Base-by-base conservation (phyloP, 2,888 invertebrate genomes). In the Erebia aethiops region DNA sequence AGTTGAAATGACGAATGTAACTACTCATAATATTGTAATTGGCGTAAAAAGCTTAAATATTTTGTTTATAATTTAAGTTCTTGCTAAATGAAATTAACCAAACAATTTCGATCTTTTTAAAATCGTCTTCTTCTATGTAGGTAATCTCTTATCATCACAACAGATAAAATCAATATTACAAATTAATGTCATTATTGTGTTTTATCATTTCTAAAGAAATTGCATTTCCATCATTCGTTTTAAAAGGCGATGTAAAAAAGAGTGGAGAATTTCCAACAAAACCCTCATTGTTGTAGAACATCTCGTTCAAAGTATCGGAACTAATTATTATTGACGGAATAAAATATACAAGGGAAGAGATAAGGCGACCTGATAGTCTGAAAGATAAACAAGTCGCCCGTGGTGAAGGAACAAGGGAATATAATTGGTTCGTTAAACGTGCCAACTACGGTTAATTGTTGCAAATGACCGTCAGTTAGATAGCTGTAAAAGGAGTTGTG, bases 361-460 rank as follows among this genome's bases (percentile, higher is more conserved):
- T 71, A 41, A 52, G 18, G 69, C 49, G 61, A 70, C 67, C 69
- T 67, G 70, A 75, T 77, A 76, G 73, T 66, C 70, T 64, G 43
- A 60, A 54, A 74, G 76, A 76, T 75, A 76, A 71, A 74, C 71
- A 60, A 61, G 72, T 66, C 72, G 69, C 65, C 75, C 72, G 74
- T 76, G 71, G 75, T 72, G 64, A 49, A 72, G 70, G 69, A 72
- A 71, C 75, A 74, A 76, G 75, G 72, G 73, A 69, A 72, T 78
- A 87, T 88, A 88, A 89, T 89, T 88, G 88, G 80, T 84, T 89
- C 87, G 85, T 88, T 88, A 89, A 86, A 79, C 78, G 77, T 77
- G 79, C 81, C 81, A 83, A 83, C 82, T 83, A 83, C 80, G 77
- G 82, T 86, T 90, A 90, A 91, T 91, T 90, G 89, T 87, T 86